Conservation (phyloP, 2,113 vertebrate genomes). For the Chlorocebus sabaeus region DNA sequence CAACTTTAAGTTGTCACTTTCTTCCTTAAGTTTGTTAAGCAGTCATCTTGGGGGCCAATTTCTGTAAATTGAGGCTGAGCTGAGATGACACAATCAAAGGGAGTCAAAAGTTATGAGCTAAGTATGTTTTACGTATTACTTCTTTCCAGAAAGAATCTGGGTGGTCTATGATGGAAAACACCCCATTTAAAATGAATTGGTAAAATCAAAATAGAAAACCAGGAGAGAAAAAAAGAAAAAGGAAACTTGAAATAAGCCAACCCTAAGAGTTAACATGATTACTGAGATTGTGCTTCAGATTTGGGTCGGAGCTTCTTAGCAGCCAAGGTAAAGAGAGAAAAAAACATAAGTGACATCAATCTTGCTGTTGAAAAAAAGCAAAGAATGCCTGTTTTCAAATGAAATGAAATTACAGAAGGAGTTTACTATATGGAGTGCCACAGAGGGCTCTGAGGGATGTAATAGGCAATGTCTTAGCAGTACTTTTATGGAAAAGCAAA, state of each 20-base stretch:
- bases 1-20: conserved; percentile 2
- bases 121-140: conserved; percentile 28
- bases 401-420: conserved; percentile 5
- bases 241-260: conserved; percentile 18
- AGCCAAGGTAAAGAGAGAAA: conserved; percentile 17
- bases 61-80: conserved; percentile 17
- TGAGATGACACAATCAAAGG: conserved; percentile 25
- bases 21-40: neutral
- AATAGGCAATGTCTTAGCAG: neutral
- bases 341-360: neutral
- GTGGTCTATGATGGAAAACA: conserved; percentile 23
- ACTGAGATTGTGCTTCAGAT: neutral
- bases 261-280: neutral
- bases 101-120: conserved; percentile 28
- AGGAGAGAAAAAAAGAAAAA: neutral
- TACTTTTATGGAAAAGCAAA: conserved; percentile 4
- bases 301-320: conserved; percentile 32
- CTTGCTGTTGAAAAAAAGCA: neutral
- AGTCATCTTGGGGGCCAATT: neutral
- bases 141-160: conserved; percentile 37
- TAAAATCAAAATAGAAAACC: conserved; percentile 40
- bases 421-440: neutral
- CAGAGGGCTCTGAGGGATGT: neutral
- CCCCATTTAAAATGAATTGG: neutral
- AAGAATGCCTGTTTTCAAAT: neutral